Evolutionary conservation across 2,888 invertebrate genomes (phyloP).

Genomic region (Melanophora roralis): DNA sequence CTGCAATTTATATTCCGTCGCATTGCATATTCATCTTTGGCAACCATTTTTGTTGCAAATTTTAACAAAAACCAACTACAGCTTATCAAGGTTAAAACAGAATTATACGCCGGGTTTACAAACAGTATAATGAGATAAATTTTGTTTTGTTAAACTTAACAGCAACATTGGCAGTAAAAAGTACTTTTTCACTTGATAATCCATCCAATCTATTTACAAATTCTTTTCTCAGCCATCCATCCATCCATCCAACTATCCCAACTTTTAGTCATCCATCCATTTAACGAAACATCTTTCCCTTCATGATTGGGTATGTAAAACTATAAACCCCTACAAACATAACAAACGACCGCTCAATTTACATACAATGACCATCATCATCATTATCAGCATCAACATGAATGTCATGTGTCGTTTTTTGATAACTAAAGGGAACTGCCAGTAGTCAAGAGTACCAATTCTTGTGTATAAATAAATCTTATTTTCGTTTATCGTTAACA

Average conservation of each 20-base stretch:
- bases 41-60: constrained; percentile 60
- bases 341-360: constrained; percentile 71
- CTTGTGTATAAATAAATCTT: constrained; percentile 54
- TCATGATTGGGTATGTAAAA: constrained; percentile 48
- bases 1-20: constrained; percentile 52
- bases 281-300: constrained; percentile 36
- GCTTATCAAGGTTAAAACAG: constrained; percentile 43
- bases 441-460: constrained; percentile 36
- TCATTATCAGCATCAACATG: constrained; percentile 68
- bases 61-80: constrained; percentile 54
- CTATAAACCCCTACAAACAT: constrained; percentile 58
- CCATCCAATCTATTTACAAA: constrained; percentile 36
- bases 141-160: constrained; percentile 28
- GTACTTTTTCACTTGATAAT: constrained; percentile 71
- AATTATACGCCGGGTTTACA: constrained; percentile 47
- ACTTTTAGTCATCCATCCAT: constrained; percentile 40
- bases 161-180: constrained; percentile 63
- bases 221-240: constrained; percentile 24
- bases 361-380: constrained; percentile 75
- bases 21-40: constrained; percentile 39
- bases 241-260: constrained; percentile 13
- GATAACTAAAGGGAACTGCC: constrained; percentile 56
- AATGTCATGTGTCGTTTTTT: constrained; percentile 62
- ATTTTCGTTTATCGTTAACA: constrained; percentile 38
- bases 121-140: constrained; percentile 58